Percentiles rank a stretch among this genome's conserved stretches.
phyloP scores from a whole-genome alignment of 1,140 invertebrate genomes.

The Nymphalis io region DNA sequence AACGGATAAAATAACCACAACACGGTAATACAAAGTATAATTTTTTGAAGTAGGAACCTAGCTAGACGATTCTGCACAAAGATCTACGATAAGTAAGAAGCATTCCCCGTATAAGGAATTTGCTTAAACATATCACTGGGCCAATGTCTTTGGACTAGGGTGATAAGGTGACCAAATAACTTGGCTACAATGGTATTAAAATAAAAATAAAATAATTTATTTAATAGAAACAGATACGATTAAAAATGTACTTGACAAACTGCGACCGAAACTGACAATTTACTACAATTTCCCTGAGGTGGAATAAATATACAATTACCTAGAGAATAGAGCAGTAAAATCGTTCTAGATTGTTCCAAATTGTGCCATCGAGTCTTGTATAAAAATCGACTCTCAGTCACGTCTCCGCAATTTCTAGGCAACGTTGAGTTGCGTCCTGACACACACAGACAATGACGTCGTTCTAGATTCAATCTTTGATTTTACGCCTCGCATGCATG shows the following conservation, averaged over 20 bases:
- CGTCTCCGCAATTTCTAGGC: conserved; percentile 50
- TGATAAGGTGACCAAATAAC: no score
- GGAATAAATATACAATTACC: conserved; percentile 49
- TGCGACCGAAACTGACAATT: conserved; percentile 34
- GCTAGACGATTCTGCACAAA: no score
- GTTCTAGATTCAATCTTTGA: conserved; percentile 25
- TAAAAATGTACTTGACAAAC: conserved; percentile 10
- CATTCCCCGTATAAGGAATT: no score
- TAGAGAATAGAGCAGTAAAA: conserved; percentile 43
- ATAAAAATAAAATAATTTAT: background rate
- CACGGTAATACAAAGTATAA: no score
- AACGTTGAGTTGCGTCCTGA: conserved; percentile 28
- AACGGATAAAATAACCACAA: no score
- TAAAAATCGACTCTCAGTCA: conserved; percentile 46
- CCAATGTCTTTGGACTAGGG: no score
- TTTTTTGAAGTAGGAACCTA: no score
- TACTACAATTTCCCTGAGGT: conserved; percentile 43
- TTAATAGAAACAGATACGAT: conserved; percentile 6
- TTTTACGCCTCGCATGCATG: conserved; percentile 30
- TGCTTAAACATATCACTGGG: no score
- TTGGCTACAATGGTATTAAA: no score
- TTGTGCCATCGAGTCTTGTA: conserved; percentile 47
- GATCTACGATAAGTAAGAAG: no score
- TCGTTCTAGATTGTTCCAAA: conserved; percentile 47
- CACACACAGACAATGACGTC: conserved; percentile 17